Percentiles rank a stretch among this genome's conserved stretches.
Evolutionary conservation across 2,113 vertebrate species (phyloP).

Genomic region (Chrysochloris asiatica): DNA sequence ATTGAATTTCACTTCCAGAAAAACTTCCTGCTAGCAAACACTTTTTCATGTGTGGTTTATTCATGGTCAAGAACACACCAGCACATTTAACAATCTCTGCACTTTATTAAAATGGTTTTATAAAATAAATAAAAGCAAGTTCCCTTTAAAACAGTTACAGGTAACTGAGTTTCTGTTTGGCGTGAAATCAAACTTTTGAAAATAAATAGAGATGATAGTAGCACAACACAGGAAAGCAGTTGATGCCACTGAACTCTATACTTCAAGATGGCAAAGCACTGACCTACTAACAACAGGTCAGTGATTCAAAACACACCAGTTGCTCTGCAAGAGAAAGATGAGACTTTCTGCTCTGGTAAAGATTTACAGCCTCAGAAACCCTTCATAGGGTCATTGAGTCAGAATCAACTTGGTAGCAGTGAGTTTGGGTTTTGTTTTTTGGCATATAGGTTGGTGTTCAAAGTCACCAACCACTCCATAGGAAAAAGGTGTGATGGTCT

Average conservation of each 20-base stretch:
- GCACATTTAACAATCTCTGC: not conserved
- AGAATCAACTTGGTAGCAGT: too few species aligned
- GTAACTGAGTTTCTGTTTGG: not conserved
- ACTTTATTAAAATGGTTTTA: slow-evolving; percentile 22
- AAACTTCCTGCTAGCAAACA: not conserved
- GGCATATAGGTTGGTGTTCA: too few species aligned
- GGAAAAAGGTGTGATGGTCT: too few species aligned
- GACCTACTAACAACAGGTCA: not conserved
- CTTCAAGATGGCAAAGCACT: not conserved
- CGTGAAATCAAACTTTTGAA: not conserved
- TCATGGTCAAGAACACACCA: slow-evolving; percentile 36
- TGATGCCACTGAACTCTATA: not conserved
- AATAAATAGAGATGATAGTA: not conserved
- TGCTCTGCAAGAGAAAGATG: too few species aligned
- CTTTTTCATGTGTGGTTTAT: slow-evolving; percentile 42
- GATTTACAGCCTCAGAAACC: too few species aligned
- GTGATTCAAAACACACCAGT: too few species aligned
- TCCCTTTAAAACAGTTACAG: not conserved
- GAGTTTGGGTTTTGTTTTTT: too few species aligned
- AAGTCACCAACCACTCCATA: too few species aligned
- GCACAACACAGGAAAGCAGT: not conserved
- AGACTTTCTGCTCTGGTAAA: too few species aligned
- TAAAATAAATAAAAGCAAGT: not conserved
- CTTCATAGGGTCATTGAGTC: too few species aligned
- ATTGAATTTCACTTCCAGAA: slow-evolving; percentile 22